Evolutionary conservation across 2,797 vertebrate genomes (phyloP).

Genomic region (Lepilemur ruficaudatus): DNA sequence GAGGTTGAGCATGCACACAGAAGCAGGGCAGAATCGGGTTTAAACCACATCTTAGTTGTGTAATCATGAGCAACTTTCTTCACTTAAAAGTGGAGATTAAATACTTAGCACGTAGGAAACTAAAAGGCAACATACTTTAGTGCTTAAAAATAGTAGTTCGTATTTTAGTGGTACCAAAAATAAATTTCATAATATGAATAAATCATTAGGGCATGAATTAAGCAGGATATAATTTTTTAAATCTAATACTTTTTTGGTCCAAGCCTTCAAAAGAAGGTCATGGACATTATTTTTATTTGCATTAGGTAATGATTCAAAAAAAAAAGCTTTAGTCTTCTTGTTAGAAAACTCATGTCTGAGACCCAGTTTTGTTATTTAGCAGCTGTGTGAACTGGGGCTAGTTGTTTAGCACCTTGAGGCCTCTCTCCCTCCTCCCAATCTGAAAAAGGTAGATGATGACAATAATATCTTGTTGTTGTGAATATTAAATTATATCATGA

Average conservation of each 20-base stretch:
- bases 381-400: not conserved
- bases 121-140: not conserved
- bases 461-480: not conserved
- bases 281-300: not conserved
- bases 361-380: not conserved
- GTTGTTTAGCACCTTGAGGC: not conserved
- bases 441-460: not conserved
- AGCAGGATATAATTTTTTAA: not conserved
- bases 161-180: not conserved
- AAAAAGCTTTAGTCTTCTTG: not conserved
- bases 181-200: not conserved
- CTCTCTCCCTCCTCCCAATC: accelerated
- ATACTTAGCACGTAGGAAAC: not conserved
- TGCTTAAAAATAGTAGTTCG: not conserved
- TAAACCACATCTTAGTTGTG: not conserved
- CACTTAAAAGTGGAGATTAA: not conserved
- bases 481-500: not conserved
- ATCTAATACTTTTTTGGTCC: not conserved
- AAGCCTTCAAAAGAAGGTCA: not conserved
- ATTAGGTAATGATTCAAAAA: not conserved
- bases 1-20: not conserved
- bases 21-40: not conserved
- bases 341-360: not conserved
- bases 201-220: slow-evolving; percentile 17
- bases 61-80: not conserved